Evolutionary conservation across 2,113 vertebrate genomes (phyloP).

Genomic region (Zapornia atra): DNA sequence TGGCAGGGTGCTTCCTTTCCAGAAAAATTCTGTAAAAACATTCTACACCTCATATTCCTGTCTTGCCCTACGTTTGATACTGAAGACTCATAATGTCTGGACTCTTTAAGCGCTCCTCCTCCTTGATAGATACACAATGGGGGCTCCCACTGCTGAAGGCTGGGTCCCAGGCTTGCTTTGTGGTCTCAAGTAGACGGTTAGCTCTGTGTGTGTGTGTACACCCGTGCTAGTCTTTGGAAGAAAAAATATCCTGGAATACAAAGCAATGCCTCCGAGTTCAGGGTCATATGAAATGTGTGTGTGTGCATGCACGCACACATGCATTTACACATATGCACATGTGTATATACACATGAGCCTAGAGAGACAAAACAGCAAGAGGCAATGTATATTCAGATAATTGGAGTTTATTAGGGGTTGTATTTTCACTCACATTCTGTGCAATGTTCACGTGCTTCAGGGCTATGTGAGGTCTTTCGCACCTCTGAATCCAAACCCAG

Average conservation of each 20-base stretch:
- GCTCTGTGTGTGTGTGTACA: rapidly evolving
- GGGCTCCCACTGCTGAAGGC: not conserved
- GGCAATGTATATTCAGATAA: not conserved
- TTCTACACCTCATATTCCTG: not conserved
- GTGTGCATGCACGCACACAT: rapidly evolving
- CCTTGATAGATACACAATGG: no score
- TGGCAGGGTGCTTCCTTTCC: not conserved
- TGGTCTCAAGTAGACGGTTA: not conserved
- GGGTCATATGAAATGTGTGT: not conserved
- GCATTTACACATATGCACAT: rapidly evolving
- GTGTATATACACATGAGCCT: rapidly evolving
- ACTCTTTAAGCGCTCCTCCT: not conserved
- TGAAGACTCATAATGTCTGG: not conserved
- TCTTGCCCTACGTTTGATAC: not conserved
- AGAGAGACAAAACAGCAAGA: not conserved
- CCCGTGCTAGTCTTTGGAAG: not conserved
- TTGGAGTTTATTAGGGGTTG: not conserved
- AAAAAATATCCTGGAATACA: not conserved
- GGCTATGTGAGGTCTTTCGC: not conserved
- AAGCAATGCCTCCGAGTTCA: not conserved
- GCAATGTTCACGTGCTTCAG: not conserved
- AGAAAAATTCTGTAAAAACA: not conserved
- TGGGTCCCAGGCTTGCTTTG: not conserved
- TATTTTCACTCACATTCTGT: not conserved
- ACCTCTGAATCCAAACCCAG: not conserved